Conservation (phyloP, 2,113 vertebrate genomes). For the Glareola pratincola region DNA sequence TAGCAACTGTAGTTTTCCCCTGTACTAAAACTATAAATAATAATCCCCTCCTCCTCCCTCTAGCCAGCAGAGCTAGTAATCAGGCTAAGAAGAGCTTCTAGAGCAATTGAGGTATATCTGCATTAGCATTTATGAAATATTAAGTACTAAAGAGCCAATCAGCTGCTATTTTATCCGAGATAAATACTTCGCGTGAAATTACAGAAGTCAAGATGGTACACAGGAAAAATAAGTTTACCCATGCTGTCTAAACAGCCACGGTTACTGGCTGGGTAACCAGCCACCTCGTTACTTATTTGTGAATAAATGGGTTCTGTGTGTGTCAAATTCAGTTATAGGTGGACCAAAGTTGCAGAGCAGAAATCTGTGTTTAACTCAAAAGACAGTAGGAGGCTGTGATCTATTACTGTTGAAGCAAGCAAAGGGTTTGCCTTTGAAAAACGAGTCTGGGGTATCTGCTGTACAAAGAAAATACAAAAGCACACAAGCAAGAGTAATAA, state of each 20-base stretch:
- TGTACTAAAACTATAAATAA: not conserved
- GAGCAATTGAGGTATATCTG: not conserved
- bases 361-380: not conserved
- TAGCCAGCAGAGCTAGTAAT: not conserved
- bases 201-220: not conserved
- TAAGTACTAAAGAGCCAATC: not conserved
- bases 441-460: not conserved
- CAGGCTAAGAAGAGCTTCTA: not conserved
- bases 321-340: not conserved
- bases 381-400: not conserved
- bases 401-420: not conserved
- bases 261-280: not conserved
- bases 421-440: not conserved
- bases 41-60: not conserved
- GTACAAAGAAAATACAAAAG: not conserved
- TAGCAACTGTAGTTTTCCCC: not conserved
- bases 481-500: not conserved
- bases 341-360: not conserved
- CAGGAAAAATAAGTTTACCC: not conserved
- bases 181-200: not conserved
- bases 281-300: not conserved
- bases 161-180: not conserved
- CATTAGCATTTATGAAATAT: not conserved
- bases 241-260: not conserved
- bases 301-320: not conserved